Conservation (phyloP, 37 sponge, comb jelly and placozoan genomes). For the Geodia barretti region DNA sequence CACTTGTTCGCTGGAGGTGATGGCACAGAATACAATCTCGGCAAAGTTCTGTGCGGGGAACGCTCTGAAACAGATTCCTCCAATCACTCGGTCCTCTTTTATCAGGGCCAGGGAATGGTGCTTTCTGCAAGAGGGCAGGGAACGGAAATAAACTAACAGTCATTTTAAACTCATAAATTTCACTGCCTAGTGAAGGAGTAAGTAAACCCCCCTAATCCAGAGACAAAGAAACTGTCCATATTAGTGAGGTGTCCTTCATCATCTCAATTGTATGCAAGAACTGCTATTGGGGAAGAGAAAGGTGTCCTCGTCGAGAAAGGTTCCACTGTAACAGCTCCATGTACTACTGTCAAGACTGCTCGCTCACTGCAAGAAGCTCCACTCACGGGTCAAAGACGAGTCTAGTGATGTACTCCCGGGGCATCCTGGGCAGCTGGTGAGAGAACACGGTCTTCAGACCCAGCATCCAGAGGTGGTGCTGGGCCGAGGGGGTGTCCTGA, state of each 20-base stretch:
- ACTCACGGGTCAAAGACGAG: conserved; percentile 94
- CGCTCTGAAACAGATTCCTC: conserved; percentile 94
- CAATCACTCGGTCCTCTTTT: conserved; percentile 91
- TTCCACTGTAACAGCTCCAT: neutral
- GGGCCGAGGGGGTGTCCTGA: conserved; percentile 37
- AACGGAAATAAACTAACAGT: neutral
- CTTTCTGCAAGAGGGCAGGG: conserved; percentile 54
- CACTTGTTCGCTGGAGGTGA: conserved; percentile 94
- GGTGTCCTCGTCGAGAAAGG: too few relatives aligned
- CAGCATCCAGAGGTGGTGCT: conserved; percentile 88
- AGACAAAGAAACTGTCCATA: too few relatives aligned
- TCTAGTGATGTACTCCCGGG: conserved; percentile 96
- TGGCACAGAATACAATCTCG: conserved; percentile 98
- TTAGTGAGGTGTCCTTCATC: too few relatives aligned
- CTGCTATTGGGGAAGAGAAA: too few relatives aligned
- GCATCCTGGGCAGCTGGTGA: conserved; percentile 94
- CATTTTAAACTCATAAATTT: too few relatives aligned
- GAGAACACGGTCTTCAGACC: conserved; percentile 85
- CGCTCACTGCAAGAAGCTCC: neutral
- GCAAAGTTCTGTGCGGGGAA: conserved; percentile 91
- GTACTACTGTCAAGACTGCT: too few relatives aligned
- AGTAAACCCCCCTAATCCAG: too few relatives aligned
- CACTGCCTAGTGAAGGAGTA: too few relatives aligned
- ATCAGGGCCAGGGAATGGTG: conserved; percentile 86
- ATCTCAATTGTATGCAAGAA: too few relatives aligned